phyloP scores from a whole-genome alignment of 1,140 invertebrate genomes.

The Coelopa frigida region DNA sequence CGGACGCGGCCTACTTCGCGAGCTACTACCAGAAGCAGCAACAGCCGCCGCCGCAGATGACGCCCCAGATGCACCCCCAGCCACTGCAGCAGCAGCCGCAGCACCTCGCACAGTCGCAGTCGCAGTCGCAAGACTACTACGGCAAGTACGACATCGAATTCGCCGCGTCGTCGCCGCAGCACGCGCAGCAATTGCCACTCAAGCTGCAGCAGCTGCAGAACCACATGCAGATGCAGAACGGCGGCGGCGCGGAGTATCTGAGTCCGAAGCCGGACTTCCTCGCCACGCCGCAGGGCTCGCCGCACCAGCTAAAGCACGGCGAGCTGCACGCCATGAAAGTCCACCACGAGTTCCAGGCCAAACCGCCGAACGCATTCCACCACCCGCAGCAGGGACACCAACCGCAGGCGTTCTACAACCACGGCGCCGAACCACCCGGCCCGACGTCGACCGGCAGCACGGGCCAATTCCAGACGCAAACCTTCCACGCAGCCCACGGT shows the following conservation, averaged over 20 bases:
- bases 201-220: constrained; percentile 17
- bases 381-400: no score
- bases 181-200: constrained; percentile 11
- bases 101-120: constrained; percentile 13
- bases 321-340: constrained; percentile 8
- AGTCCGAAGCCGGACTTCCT: constrained; percentile 30
- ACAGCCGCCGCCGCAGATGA: constrained; percentile 18
- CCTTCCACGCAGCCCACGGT: no score
- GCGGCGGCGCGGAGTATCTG: constrained; percentile 33
- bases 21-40: constrained; percentile 34
- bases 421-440: constrained; percentile 4
- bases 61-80: constrained; percentile 19
- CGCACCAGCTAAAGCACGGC: neutral
- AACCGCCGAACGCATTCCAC: constrained; percentile 20
- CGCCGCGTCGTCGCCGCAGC: constrained; percentile 26
- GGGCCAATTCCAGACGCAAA: no score
- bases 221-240: constrained; percentile 18
- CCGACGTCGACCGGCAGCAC: neutral
- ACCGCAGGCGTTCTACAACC: constrained; percentile 4
- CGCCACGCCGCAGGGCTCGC: constrained; percentile 2
- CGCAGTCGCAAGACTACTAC: constrained; percentile 31
- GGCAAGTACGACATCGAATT: constrained; percentile 43
- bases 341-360: constrained; percentile 7
- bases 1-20: constrained; percentile 12
- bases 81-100: constrained; percentile 12